These are phyloP conservation scores for Epistrophella euchroma DNA, from an alignment of 2,888 invertebrate genomes.

Conservation along the genomic window DNA sequence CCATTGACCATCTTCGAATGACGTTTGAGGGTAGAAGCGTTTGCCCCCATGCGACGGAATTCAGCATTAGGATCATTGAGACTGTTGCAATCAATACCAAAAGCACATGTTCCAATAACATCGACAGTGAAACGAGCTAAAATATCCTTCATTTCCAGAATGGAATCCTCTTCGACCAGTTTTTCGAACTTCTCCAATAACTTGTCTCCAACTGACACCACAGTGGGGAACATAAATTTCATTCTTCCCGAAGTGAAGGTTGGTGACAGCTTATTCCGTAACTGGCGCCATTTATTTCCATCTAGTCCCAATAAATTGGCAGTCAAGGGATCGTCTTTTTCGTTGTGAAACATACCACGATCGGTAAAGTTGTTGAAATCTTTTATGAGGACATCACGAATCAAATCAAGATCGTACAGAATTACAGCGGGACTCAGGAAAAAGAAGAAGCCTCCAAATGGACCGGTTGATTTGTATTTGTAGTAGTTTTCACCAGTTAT, in stretches of 20 bases:
- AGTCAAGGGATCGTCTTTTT: slow-evolving; percentile 82
- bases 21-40: slow-evolving; percentile 76
- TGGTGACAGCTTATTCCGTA: slow-evolving; percentile 79
- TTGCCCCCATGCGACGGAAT: slow-evolving; percentile 80
- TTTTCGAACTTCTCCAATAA: slow-evolving; percentile 77
- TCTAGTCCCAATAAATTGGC: slow-evolving; percentile 83
- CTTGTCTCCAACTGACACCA: slow-evolving; percentile 77
- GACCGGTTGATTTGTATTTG: slow-evolving; percentile 78
- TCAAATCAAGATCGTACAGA: slow-evolving; percentile 81
- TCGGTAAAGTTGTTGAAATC: slow-evolving; percentile 81
- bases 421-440: slow-evolving; percentile 79
- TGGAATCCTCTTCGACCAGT: slow-evolving; percentile 56
- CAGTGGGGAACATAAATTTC: slow-evolving; percentile 78
- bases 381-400: slow-evolving; percentile 79
- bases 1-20: slow-evolving; percentile 75
- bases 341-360: slow-evolving; percentile 81
- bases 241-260: slow-evolving; percentile 80
- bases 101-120: slow-evolving; percentile 84
- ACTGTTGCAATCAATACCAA: slow-evolving; percentile 84
- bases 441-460: slow-evolving; percentile 81
- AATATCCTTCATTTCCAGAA: slow-evolving; percentile 83
- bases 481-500: slow-evolving; percentile 77
- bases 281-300: slow-evolving; percentile 82
- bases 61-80: slow-evolving; percentile 82
- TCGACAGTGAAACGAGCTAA: slow-evolving; percentile 84